Evolutionary conservation across 2,888 invertebrate species (phyloP).

Genomic region (Caenorhabditis afra): DNA sequence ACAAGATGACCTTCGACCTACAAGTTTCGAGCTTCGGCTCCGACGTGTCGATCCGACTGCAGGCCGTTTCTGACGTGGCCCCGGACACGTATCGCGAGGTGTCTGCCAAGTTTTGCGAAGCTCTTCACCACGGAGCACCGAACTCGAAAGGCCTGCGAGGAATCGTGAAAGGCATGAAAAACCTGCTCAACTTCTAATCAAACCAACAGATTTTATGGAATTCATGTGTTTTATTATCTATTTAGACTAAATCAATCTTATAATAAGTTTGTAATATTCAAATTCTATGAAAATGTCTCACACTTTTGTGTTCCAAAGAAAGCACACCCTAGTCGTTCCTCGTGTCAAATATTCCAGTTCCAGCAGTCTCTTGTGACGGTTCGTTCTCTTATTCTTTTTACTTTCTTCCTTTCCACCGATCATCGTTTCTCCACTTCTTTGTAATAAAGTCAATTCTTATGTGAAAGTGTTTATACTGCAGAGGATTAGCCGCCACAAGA

Average conservation of each 20-base stretch:
- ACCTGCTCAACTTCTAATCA: constrained; percentile 34
- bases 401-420: constrained; percentile 10
- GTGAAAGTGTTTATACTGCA: constrained; percentile 6
- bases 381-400: neutral
- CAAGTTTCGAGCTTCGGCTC: constrained; percentile 31
- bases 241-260: neutral
- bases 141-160: constrained; percentile 36
- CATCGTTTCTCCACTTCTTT: constrained; percentile 4
- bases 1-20: constrained; percentile 36
- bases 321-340: no score
- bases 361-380: neutral
- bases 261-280: constrained; percentile 10
- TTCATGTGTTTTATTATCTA: no score
- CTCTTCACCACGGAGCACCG: constrained; percentile 34
- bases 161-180: constrained; percentile 40
- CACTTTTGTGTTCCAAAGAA: no score
- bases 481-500: constrained; percentile 8
- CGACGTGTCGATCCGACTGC: constrained; percentile 42
- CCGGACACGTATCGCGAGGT: constrained; percentile 49
- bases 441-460: constrained; percentile 29
- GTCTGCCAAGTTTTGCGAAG: constrained; percentile 50
- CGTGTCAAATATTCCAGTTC: constrained; percentile 30
- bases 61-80: constrained; percentile 40
- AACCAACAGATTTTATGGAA: neutral
- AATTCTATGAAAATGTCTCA: neutral